Evolutionary conservation across 2,797 vertebrate genomes (phyloP), one percentile per base, ranked within the genome.

Genomic region (Pantherophis vulpinus): DNA sequence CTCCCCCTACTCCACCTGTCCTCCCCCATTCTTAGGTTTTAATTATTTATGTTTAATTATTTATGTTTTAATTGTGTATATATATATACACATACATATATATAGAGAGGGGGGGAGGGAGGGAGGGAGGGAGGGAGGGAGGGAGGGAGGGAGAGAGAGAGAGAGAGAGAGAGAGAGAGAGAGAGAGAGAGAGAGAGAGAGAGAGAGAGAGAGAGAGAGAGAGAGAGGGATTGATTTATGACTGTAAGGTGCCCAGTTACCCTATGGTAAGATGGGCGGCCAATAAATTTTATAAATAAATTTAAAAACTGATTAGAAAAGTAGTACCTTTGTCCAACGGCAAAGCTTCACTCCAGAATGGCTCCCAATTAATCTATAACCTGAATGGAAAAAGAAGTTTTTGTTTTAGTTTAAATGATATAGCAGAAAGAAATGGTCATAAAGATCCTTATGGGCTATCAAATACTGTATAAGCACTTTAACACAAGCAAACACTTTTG

Each of bases 271-370:
- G 86, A 54, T 87, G 51, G 27, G 25, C 0, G 1, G 86, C 25
- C 42, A 54, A 29, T 47, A 54, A 11, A 56, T 58, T 59, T 2
- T 37, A 60, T 25, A 23, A 25, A 27, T 60, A 37, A 55, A 47
- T 23, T 27, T 6, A 7, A 63, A 58, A 70, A 93, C 0, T 3
- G 16, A 23, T 56, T 32, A 88, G 93, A 92, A 90, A 90, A 83
- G 32, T 91, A 63, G 86, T 98, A 99, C 99, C 98, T 99, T 99
- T 89, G 99, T 99, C 99, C 99, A 99, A 13, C 99, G 98, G 95
- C 99, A 99, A 1, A 99, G 98, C 96, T 99, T 99, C 96, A 99
- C 99, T 88, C 99, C 99, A 0, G 99, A 99, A 94, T 99, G 99
- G 96, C 99, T 99, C 96, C 99, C 99, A 86, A 99, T 99, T 92